Conservation (phyloP, 2,888 invertebrate genomes). For the Drosophila kokeensis region DNA sequence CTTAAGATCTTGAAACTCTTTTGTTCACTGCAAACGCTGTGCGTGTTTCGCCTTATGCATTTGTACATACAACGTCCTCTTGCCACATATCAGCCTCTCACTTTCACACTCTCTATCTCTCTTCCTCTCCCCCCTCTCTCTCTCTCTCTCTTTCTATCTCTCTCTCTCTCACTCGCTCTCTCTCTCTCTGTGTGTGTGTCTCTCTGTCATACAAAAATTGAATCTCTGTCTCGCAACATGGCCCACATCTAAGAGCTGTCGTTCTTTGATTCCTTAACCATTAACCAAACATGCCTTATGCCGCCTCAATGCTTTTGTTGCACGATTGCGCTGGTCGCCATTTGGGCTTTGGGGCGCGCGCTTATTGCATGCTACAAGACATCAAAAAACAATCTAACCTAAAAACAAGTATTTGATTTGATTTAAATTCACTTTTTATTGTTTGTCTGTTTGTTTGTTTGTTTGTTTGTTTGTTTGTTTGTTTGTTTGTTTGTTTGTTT, state of each 20-base stretch:
- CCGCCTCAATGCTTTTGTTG: constrained; percentile 38
- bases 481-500: constrained; percentile 16
- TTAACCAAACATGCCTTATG: constrained; percentile 7
- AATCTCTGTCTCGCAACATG: constrained; percentile 4
- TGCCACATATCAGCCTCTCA: background rate
- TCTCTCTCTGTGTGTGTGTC: background rate
- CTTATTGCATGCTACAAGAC: constrained; percentile 42
- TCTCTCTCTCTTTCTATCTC: background rate
- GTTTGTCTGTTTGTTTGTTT: background rate
- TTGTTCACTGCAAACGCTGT: constrained; percentile 7
- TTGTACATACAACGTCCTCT: background rate
- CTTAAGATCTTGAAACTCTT: constrained; percentile 1
- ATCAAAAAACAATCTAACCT: background rate
- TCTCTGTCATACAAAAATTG: background rate
- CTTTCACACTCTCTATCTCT: constrained; percentile 11
- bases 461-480: constrained; percentile 21
- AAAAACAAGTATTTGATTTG: constrained; percentile 6
- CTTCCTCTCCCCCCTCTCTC: background rate
- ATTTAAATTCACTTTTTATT: background rate
- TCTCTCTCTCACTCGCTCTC: background rate
- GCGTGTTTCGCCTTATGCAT: constrained; percentile 5
- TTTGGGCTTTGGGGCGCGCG: constrained; percentile 14
- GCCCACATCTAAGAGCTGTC: constrained; percentile 1
- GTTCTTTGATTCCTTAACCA: background rate
- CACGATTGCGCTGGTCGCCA: constrained; percentile 32